phyloP scores from a whole-genome alignment of 2,113 vertebrate species.

The Cercopithecus mona region DNA sequence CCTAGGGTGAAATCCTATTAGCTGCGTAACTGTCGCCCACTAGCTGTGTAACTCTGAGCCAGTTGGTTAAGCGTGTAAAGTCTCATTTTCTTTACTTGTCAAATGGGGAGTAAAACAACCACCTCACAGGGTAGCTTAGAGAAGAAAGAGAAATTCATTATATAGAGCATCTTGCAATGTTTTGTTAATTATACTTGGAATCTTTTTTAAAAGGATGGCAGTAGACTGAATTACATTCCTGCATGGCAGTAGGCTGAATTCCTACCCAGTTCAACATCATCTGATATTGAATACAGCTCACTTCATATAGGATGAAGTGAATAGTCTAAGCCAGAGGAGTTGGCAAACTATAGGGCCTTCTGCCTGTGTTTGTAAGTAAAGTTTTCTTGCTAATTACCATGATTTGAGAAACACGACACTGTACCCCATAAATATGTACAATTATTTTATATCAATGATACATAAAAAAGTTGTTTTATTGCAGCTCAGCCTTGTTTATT shows the following conservation, averaged over 20 bases:
- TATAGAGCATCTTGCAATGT: not conserved
- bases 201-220: not conserved
- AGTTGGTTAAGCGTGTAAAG: not conserved
- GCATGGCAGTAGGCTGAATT: not conserved
- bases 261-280: not conserved
- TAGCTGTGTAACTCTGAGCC: not conserved
- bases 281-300: not conserved
- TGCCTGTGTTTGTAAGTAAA: not conserved
- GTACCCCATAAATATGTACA: not conserved
- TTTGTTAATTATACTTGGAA: slow-evolving; percentile 3
- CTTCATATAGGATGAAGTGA: not conserved
- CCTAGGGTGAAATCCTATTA: not conserved
- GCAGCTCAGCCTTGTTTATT: not conserved
- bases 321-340: not conserved
- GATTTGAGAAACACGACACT: not conserved
- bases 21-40: too few species aligned
- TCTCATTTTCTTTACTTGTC: not conserved
- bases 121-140: not conserved
- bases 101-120: not conserved
- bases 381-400: not conserved
- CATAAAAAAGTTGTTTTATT: not conserved
- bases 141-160: not conserved
- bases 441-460: not conserved
- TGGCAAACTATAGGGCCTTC: not conserved
- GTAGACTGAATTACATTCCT: too few species aligned